Evolutionary conservation across 2,888 invertebrate genomes (phyloP).

Genomic region (Phortica okadai): DNA sequence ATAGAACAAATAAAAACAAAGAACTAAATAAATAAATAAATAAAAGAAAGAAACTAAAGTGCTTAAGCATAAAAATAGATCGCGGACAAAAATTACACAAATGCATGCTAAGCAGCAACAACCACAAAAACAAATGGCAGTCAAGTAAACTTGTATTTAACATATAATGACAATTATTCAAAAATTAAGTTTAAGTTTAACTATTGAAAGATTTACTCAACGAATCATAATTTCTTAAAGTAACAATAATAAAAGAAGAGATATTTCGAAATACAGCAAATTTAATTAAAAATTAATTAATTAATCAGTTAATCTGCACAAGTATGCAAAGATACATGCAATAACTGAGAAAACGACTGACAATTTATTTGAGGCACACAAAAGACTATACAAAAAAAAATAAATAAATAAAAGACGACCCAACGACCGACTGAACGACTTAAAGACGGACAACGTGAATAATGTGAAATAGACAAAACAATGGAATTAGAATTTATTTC

Average conservation of each 20-base stretch:
- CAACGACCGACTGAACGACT: neutral
- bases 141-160: conserved; percentile 8
- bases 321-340: neutral
- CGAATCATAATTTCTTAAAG: neutral
- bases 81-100: conserved; percentile 72
- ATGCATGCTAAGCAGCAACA: conserved; percentile 48
- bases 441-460: neutral
- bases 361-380: too few species aligned
- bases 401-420: neutral
- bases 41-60: neutral
- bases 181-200: neutral
- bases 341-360: neutral
- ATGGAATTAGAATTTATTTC: conserved; percentile 20
- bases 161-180: conserved; percentile 16
- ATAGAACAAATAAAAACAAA: neutral
- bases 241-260: neutral
- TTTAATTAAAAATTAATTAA: too few species aligned
- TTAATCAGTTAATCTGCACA: too few species aligned
- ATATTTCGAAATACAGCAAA: too few species aligned
- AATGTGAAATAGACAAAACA: neutral
- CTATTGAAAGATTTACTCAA: too few species aligned
- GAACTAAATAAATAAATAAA: neutral
- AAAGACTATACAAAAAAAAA: neutral
- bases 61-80: conserved; percentile 74
- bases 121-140: conserved; percentile 32